Percentiles rank a stretch among this genome's conserved stretches.
These are phyloP conservation scores for Erythrocercus mccallii DNA, from an alignment of 2,113 vertebrate species.

Conservation along the genomic window DNA sequence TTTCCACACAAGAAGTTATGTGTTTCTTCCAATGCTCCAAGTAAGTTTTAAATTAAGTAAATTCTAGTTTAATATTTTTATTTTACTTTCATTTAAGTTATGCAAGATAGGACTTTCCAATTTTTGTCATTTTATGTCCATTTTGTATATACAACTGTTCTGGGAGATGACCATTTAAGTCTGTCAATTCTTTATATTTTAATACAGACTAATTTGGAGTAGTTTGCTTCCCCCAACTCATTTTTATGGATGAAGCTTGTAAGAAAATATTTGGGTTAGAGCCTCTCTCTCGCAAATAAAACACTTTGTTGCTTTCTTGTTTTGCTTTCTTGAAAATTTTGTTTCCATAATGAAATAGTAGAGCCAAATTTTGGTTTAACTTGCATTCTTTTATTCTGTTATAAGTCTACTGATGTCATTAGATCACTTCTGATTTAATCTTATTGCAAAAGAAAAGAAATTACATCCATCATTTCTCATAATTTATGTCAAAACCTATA, in stretches of 20 bases:
- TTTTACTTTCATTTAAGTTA: not conserved
- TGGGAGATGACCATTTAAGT: not conserved
- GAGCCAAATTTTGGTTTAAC: not conserved
- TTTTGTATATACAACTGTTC: not conserved
- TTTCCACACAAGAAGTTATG: not conserved
- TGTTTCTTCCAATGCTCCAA: not conserved
- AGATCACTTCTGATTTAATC: slow-evolving; percentile 45
- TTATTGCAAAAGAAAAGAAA: slow-evolving; percentile 29
- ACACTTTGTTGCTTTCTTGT: not conserved
- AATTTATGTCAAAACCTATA: slow-evolving; percentile 12
- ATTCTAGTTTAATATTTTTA: not conserved
- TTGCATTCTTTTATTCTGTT: slow-evolving; percentile 43
- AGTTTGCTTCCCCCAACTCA: not conserved
- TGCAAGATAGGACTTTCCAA: not conserved
- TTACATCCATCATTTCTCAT: not conserved
- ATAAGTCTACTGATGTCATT: not conserved
- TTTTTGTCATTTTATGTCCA: not conserved
- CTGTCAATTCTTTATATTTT: not conserved
- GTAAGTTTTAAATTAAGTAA: not conserved
- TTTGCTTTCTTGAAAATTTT: not conserved
- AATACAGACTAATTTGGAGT: not conserved
- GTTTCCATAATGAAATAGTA: not conserved
- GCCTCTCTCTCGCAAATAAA: not conserved
- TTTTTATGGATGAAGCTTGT: not conserved
- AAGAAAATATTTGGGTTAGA: not conserved